phyloP scores from a whole-genome alignment of 1,140 invertebrate genomes.

The Drosophila burlai region DNA sequence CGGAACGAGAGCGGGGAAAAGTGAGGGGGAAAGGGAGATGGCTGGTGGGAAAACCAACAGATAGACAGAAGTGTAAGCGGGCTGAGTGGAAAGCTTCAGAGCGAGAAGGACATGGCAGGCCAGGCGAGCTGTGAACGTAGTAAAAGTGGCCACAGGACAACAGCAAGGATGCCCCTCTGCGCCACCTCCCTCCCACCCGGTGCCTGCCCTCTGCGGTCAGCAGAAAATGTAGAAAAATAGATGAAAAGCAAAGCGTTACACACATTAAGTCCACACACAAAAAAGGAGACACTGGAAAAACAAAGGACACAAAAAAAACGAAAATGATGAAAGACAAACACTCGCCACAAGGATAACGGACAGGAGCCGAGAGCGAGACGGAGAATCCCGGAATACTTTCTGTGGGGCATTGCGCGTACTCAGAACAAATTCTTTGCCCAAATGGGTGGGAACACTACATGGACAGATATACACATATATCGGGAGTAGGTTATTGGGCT shows the following conservation, averaged over 20 bases:
- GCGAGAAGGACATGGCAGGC: conserved; percentile 50
- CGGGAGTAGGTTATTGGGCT: conserved; percentile 1
- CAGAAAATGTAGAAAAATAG: conserved; percentile 74
- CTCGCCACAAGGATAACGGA: conserved; percentile 78
- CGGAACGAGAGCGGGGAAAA: conserved; percentile 3
- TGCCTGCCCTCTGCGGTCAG: conserved; percentile 61
- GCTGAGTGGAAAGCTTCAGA: conserved; percentile 33
- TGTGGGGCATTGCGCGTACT: conserved; percentile 53
- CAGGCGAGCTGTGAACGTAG: conserved; percentile 44
- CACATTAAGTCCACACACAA: conserved; percentile 71
- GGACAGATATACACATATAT: background rate
- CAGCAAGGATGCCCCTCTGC: conserved; percentile 36
- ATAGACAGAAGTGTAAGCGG: conserved; percentile 36
- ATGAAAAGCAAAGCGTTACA: conserved; percentile 79
- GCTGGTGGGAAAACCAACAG: conserved; percentile 25
- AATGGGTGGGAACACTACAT: background rate
- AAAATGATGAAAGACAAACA: conserved; percentile 84
- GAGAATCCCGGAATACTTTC: conserved; percentile 33
- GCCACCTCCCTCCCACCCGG: conserved; percentile 12
- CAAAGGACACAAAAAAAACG: conserved; percentile 37
- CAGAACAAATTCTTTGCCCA: conserved; percentile 33
- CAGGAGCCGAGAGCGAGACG: conserved; percentile 36
- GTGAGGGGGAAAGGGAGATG: background rate
- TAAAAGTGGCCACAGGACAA: conserved; percentile 62
- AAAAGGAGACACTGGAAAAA: conserved; percentile 30